A percentile compares a stretch with the other conserved stretches of the same genome.
Evolutionary conservation across 1,140 invertebrate species (phyloP).

Genomic region (Trialeurodes vaporariorum): DNA sequence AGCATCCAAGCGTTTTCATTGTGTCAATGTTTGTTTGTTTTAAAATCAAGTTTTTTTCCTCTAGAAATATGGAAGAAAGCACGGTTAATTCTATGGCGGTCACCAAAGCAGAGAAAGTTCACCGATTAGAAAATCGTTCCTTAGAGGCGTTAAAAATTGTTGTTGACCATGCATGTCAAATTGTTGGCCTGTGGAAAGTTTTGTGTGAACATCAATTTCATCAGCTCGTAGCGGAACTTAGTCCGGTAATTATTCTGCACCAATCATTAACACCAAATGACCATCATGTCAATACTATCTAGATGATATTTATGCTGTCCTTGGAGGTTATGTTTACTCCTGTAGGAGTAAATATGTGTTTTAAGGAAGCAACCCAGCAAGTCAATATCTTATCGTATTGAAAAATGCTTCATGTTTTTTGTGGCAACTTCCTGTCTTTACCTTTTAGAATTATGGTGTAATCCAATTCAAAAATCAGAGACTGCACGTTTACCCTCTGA

Average conservation of each 20-base stretch:
- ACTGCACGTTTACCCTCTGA: no score
- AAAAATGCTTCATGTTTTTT: no score
- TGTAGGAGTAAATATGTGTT: not conserved
- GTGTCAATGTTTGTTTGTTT: no score
- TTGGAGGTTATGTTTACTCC: not conserved
- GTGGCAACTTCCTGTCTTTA: no score
- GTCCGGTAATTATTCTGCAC: constrained; percentile 38
- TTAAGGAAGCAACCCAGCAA: not conserved
- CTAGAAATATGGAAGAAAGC: not conserved
- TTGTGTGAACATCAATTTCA: constrained; percentile 88
- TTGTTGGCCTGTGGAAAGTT: constrained; percentile 87
- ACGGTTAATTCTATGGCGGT: not conserved
- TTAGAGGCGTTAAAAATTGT: constrained; percentile 64
- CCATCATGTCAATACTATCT: no score
- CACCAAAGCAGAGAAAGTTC: constrained; percentile 34
- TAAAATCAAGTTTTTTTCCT: no score
- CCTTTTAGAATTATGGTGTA: no score
- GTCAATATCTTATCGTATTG: constrained; percentile 2
- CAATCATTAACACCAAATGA: no score
- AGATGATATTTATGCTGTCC: not conserved
- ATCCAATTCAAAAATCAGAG: no score
- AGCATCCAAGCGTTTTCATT: no score
- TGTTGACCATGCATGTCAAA: constrained; percentile 71
- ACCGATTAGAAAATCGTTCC: constrained; percentile 56
- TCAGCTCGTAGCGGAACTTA: constrained; percentile 48